Base-by-base conservation (phyloP, 2,888 invertebrate genomes). In the Neria commutata region DNA sequence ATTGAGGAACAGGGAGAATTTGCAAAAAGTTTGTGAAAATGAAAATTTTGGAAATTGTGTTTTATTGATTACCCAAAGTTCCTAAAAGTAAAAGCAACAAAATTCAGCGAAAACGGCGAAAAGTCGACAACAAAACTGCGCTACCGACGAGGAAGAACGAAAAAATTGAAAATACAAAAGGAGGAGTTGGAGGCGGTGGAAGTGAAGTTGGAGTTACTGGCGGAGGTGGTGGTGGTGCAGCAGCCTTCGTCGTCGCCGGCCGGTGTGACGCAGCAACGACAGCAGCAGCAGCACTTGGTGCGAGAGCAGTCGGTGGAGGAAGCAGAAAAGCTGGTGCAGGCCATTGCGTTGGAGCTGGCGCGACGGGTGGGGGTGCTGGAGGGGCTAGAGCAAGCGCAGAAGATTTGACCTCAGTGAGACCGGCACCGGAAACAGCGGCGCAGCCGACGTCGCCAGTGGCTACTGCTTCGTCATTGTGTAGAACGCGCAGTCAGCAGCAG, bases 21-120 rank as follows among this genome's bases (percentile, higher is more conserved):
- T n/a, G n/a, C n/a, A n/a, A n/a, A n/a, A n/a, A n/a, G n/a, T n/a
- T n/a, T n/a, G n/a, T n/a, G n/a, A n/a, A n/a, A n/a, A n/a, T n/a
- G n/a, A n/a, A n/a, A n/a, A n/a, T n/a, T n/a, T n/a, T n/a, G n/a
- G n/a, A n/a, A n/a, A n/a, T 17, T 42, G 21, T 14, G n/a, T 19
- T 42, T 42, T 21, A 42, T 17, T 42, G 42, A 42, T 42, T 42
- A 21, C 19, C 16, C 37, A 42, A 19, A 42, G 42, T 42, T 42
- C 42, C 42, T 42, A 42, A 21, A 8, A 4, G 26, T 49, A 74
- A 71, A 74, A 67, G 74, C 73, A 66, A 68, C 74, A 74, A 75
- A 68, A 75, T 75, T 73, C 66, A 74, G 61, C 73, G 74, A 72
- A 75, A 75, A 73, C 69, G 69, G 66, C 71, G 75, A 64, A 75